Base-by-base conservation (phyloP, 2,888 invertebrate species). In the Drosophila vallismaia region DNA sequence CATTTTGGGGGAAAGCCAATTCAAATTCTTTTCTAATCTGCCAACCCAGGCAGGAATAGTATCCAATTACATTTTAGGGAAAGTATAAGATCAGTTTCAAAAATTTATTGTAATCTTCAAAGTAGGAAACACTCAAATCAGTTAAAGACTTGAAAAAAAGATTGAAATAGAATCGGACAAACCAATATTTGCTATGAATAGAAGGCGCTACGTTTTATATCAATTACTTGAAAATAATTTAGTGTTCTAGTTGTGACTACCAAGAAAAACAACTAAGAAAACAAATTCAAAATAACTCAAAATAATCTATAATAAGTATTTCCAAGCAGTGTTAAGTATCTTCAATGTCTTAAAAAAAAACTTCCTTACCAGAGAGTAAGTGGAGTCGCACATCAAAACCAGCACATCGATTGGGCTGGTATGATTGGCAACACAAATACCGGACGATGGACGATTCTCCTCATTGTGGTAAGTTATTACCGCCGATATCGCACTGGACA, bases 361-460 rank as follows among this genome's bases (percentile, higher is more conserved):
- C 12, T 42, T 53, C 79, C 95, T 93, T 94, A 98, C 99, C 97
- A 99, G 93, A 48, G 99, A 98, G 92, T 99, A 99, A 90, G 97
- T 96, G 90, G 97, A 97, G 93, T 99, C 99, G 92, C 97, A 97
- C 94, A 98, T 98, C 57, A 99, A 94, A 77, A 99, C 96, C 80
- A 99, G 94, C 59, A 97, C 98, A 92, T 99, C 99, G 77, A 99
- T 98, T 3, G 99, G 99, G 73, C 98, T 98, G 4, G 99, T 99
- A 92, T 99, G 99, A 93, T 99, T 99, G 50, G 99, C 99, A 29
- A 99, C 99, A 93, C 99, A 99, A 86, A 99, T 99, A 45, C 95
- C 95, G 76, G 92, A 93, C 85, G 94, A 94, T 33, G 98, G 98
- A 82, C 94, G 94, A 91, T 98, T 97, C 90, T 97, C 96, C 57